Base-by-base conservation (phyloP, 2,888 invertebrate genomes). In the Xylota segnis region DNA sequence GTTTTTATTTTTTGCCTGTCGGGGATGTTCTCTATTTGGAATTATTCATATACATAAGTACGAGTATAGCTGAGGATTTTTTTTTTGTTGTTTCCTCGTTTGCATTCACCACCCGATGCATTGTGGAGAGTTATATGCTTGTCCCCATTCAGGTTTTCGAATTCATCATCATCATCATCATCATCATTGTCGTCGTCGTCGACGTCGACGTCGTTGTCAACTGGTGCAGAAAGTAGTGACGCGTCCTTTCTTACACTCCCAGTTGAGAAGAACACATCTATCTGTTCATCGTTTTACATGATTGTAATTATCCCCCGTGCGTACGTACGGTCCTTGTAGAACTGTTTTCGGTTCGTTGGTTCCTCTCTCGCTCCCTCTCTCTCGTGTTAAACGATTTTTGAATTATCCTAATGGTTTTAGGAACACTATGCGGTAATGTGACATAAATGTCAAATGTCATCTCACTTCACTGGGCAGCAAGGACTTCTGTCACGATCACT, bases 21-120 rank as follows among this genome's bases (percentile, higher is more conserved):
- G 84, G 84, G 84, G 70, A 52, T 79, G 79, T 84, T 75, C 75
- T 81, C 79, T 71, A 75, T 84, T 84, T 79, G 59, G 37, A 84
- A 84, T 84, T 81, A 84, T 84, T 84, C 81, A 84, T 84, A 84
- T n/a, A n/a, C n/a, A n/a, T n/a, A n/a, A n/a, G n/a, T n/a, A n/a
- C n/a, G n/a, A n/a, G n/a, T n/a, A n/a, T 27, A 66, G 77, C 59
- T n/a, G n/a, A 54, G 71, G 59, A 72, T 54, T 29, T 63, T 32
- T 43, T 52, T 54, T 50, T 54, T 75, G 75, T 58, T 75, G 56
- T 65, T 70, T 58, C 23, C 43, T 79, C 58, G 79, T 79, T 84
- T 79, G 79, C 75, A 84, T 81, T 81, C 81, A 84, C 71, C 84
- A 61, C 84, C 78, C 75, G 27, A 66, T 75, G 84, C 71, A 84